Base-by-base conservation (phyloP, 2,797 vertebrate genomes). In the Gymnothorax javanicus region DNA sequence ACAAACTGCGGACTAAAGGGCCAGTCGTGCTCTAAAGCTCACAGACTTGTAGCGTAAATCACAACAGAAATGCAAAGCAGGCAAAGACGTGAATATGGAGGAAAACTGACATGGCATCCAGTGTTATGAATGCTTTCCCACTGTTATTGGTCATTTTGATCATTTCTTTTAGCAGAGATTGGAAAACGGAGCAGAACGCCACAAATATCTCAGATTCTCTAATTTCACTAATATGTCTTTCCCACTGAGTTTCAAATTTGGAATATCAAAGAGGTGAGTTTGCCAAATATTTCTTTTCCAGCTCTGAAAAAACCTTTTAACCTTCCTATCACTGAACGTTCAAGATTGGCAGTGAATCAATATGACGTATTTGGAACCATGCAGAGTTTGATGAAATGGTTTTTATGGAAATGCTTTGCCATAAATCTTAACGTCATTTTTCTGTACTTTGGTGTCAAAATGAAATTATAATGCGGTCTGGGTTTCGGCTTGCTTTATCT, bases 371-470 rank as follows among this genome's bases (percentile, higher is more conserved):
- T 89, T 89, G 89, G 91, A 92, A 91, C 92, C 92, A 93, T 94
- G 91, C 93, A 88, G 79, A 62, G 73, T 83, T 67, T 86, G 81
- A 92, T 94, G 93, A 92, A 92, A 91, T 94, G 92, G 91, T 92
- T 95, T 93, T 90, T 92, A 90, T 88, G 89, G 90, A 88, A 89
- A 87, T 13, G 62, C 77, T 71, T 59, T 73, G 92, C 90, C 92
- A 90, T 90, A 58, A 83, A 89, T 93, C 5, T 20, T 20, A 62
- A 11, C 58, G 91, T 94, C 91, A 90, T 89, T 94, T 91, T 92
- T 90, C 93, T 92, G 94, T 92, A 92, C 95, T 96, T 97, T 97
- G 96, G 95, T 96, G 95, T 94, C 94, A 89, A 92, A 91, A 89
- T 91, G 89, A 87, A 91, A 91, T 87, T 86, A 89, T 92, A 89